Evolutionary conservation across 2,888 invertebrate genomes (phyloP), one percentile per base, ranked within the genome.

Genomic region (Chymomyza procnemis): DNA sequence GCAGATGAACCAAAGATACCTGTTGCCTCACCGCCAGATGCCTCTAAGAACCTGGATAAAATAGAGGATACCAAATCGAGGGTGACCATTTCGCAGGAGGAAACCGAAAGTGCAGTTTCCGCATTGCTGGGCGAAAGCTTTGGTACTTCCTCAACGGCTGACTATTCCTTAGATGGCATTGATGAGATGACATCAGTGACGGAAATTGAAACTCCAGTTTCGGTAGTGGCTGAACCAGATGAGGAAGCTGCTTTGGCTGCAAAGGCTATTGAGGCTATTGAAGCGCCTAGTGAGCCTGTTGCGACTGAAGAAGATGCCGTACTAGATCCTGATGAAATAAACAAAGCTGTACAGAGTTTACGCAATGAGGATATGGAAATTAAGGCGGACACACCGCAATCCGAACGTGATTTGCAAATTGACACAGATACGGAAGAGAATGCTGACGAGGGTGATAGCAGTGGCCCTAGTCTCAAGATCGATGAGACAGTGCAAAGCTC

Each of bases 81-180:
- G 58, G 95, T 95, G 9, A 89, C 89, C 19, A 97, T 97, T 83
- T 97, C 97, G 0, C 97, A 97, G 90, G 97, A 97, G 91, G 97
- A 97, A 91, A 97, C 97, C 0, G 97, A 96, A 90, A 97, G 97
- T 89, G 97, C 97, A 0, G 97, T 97, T 0, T 97, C 97, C 8
- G 97, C 97, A 0, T 91, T 97, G 30, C 91, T 97, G 64, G 96
- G 96, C 26, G 97, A 97, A 90, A 96, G 96, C 77, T 96, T 97
- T 87, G 95, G 96, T 1, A 94, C 93, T 8, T 91, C 92, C 0
- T 89, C 89, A 1, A 87, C 84, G 16, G 92, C 92, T 65, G 93
- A 92, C 77, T 94, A 94, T 89, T 88, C 89, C 0, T 79, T 90
- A 22, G 90, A 90, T 46, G 85, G 85, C 55, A 80, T 89, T 63